Conservation (phyloP, 2,888 invertebrate species). For the Geophilus truncorum region DNA sequence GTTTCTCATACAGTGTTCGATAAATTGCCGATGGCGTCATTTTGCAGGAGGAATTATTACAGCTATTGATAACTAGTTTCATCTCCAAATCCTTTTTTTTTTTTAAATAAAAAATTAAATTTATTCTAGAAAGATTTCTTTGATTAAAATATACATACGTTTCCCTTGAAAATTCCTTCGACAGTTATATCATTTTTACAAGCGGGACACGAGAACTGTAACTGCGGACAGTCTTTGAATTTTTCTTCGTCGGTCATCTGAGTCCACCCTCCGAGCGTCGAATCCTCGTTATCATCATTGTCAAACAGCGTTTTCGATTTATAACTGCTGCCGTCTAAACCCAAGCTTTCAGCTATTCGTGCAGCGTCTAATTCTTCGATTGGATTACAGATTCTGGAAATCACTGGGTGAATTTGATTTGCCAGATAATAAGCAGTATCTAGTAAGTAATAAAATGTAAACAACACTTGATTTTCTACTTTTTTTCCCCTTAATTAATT, state of each 20-base stretch:
- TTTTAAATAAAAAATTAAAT: no score
- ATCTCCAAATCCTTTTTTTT: neutral
- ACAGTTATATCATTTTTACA: neutral
- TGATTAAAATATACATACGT: neutral
- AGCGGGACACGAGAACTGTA: neutral
- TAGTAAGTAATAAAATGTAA: slow-evolving; percentile 40
- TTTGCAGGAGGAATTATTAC: neutral
- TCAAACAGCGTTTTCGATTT: neutral
- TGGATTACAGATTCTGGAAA: slow-evolving; percentile 89
- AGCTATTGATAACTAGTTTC: neutral
- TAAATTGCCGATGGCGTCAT: neutral
- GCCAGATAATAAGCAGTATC: slow-evolving; percentile 88
- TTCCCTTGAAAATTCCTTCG: neutral
- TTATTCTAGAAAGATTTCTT: no score
- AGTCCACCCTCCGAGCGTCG: neutral
- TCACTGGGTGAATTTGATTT: slow-evolving; percentile 94
- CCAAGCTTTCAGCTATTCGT: slow-evolving; percentile 77
- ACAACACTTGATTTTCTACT: neutral
- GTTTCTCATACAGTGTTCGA: neutral
- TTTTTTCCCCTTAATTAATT: neutral
- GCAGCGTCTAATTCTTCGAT: slow-evolving; percentile 89
- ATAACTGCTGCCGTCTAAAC: slow-evolving; percentile 22
- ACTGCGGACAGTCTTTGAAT: neutral
- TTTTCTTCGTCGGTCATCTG: neutral
- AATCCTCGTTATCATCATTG: neutral